phyloP scores from a whole-genome alignment of 1,140 invertebrate genomes.

The Papilio machaon region DNA sequence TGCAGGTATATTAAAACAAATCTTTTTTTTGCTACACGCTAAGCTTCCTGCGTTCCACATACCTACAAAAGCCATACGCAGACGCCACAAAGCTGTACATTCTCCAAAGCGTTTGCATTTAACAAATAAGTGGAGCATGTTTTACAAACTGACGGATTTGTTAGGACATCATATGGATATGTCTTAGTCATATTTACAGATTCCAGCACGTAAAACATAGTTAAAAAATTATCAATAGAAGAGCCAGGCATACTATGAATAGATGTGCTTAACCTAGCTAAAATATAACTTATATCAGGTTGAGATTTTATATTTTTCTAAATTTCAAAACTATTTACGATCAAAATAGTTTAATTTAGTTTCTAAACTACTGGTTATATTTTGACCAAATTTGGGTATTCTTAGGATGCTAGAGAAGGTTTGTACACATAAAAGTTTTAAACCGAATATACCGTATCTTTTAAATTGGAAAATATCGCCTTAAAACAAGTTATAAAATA shows the following conservation, averaged over 20 bases:
- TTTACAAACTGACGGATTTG: slow-evolving; percentile 6
- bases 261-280: neutral
- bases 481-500: slow-evolving; percentile 8
- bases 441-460: neutral
- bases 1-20: neutral
- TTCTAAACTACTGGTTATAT: neutral
- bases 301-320: too few relatives aligned
- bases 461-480: neutral
- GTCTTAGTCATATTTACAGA: neutral
- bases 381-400: neutral
- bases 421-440: neutral
- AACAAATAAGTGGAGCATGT: slow-evolving; percentile 15
- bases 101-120: neutral
- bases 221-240: neutral
- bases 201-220: neutral
- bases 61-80: neutral
- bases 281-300: too few relatives aligned
- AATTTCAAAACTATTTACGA: too few relatives aligned
- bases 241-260: neutral
- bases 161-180: neutral
- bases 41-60: neutral
- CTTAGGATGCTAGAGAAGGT: too few relatives aligned
- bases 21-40: neutral
- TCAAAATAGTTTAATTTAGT: neutral
- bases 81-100: slow-evolving; percentile 5